phyloP scores from a whole-genome alignment of 2,113 vertebrate genomes.

The Dicrurus megarhynchus region DNA sequence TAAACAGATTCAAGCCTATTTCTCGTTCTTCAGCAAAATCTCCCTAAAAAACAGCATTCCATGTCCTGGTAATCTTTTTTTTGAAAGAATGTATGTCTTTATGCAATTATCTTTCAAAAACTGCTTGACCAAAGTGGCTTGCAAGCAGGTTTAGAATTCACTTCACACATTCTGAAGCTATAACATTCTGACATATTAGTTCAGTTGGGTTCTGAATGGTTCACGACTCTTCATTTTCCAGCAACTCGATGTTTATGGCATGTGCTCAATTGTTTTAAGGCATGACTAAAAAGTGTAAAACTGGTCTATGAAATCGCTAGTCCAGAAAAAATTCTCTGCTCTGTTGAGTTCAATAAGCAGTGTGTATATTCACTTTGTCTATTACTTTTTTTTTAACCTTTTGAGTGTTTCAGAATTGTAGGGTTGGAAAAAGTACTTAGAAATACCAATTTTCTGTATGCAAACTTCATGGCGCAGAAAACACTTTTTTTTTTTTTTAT shows the following conservation, averaged over 20 bases:
- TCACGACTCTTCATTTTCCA: slow-evolving; percentile 66
- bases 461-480: slow-evolving; percentile 35
- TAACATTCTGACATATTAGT: slow-evolving; percentile 58
- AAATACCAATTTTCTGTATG: slow-evolving; percentile 55
- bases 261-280: slow-evolving; percentile 75
- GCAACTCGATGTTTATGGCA: slow-evolving; percentile 58
- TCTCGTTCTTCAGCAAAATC: not conserved
- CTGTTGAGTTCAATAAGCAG: slow-evolving; percentile 54
- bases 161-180: slow-evolving; percentile 50
- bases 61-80: not conserved
- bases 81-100: slow-evolving; percentile 21
- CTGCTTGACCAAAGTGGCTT: slow-evolving; percentile 8
- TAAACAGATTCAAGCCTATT: not conserved
- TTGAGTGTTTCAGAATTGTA: slow-evolving; percentile 62
- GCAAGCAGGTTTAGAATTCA: slow-evolving; percentile 62
- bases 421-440: slow-evolving; percentile 35
- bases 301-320: slow-evolving; percentile 50
- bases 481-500: not conserved
- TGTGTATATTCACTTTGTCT: slow-evolving; percentile 54
- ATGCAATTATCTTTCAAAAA: slow-evolving; percentile 55
- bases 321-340: slow-evolving; percentile 69
- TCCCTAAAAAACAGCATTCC: not conserved
- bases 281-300: slow-evolving; percentile 73
- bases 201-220: slow-evolving; percentile 55
- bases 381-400: slow-evolving; percentile 29